phyloP scores from a whole-genome alignment of 2,113 vertebrate genomes.

The Antigone vipio region DNA sequence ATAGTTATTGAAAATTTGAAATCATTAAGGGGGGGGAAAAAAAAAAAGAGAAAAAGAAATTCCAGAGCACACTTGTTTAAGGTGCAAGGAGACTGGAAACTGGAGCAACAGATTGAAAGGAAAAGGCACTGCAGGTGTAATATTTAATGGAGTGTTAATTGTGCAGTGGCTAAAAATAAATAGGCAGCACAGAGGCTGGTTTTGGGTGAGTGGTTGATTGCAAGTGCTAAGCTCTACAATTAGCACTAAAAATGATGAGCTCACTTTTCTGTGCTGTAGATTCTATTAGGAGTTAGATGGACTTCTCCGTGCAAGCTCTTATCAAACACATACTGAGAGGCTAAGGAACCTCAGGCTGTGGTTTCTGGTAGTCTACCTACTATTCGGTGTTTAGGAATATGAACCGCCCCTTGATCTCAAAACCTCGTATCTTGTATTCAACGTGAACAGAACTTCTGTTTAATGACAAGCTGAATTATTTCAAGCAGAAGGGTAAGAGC shows the following conservation, averaged over 20 bases:
- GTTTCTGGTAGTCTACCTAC: background rate
- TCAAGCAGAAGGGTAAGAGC: background rate
- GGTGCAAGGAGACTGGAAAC: background rate
- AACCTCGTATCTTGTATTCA: background rate
- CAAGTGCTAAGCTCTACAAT: conserved; percentile 7
- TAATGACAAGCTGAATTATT: background rate
- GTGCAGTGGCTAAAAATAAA: conserved; percentile 37
- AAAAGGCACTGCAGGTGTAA: conserved; percentile 11
- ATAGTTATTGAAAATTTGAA: background rate
- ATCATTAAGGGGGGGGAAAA: background rate
- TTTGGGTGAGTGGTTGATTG: conserved; percentile 29
- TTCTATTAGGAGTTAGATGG: background rate
- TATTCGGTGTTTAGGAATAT: background rate
- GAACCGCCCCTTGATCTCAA: background rate
- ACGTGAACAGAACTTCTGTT: background rate
- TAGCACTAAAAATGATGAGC: background rate
- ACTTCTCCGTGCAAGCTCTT: background rate
- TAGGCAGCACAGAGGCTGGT: background rate
- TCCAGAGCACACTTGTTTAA: background rate
- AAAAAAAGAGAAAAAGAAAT: background rate
- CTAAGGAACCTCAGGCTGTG: background rate
- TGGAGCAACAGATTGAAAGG: background rate
- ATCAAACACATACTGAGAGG: background rate
- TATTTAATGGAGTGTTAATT: conserved; percentile 40
- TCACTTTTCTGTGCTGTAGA: background rate